Base-by-base conservation (phyloP, 1,140 invertebrate genomes). In the Drosophila virilis region DNA sequence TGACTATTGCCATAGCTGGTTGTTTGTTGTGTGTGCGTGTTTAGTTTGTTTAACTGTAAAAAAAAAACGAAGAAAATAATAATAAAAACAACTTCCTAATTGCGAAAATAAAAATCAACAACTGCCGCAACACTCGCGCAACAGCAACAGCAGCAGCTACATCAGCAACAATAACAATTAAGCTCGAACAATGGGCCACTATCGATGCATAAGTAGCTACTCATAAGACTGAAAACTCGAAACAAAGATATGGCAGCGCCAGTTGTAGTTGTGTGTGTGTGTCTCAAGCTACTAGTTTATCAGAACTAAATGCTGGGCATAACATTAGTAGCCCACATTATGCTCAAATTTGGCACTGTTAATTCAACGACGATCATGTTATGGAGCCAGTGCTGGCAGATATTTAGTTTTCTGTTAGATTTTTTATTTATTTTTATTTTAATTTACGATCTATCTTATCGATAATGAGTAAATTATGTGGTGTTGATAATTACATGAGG, bases 11-110 rank as follows among this genome's bases (percentile, higher is more conserved):
- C 45, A 71, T 62, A 52, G 62, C 66, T 62, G 37, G 28, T 57
- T 68, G 59, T 59, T 42, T 62, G 73, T 64, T 68, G 40, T 74
- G 51, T 85, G 45, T 80, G 74, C 52, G 38, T 78, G 76, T 77
- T 79, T 88, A 86, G 82, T 88, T 82, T 76, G 78, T 37, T 72
- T 64, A 62, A 75, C 74, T 80, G 69, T 61, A 66, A 68, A 75
- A 66, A 66, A 76, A 48, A 48, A 10, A 48, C 17, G 22, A 28
- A 28, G 22, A 48, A 48, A 48, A 48, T 48, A 48, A 86, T 78
- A 81, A 86, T 77, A 88, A 77, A 86, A 88, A 70, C 68, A 88
- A 78, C 83, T 88, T 88, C 83, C 83, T 86, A 86, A 86, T 86
- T 86, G 83, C 65, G 67, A 86, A 86, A 79, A 86, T 82, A 88